Conservation (phyloP, 2,888 invertebrate genomes). For the Clivina fossor region DNA sequence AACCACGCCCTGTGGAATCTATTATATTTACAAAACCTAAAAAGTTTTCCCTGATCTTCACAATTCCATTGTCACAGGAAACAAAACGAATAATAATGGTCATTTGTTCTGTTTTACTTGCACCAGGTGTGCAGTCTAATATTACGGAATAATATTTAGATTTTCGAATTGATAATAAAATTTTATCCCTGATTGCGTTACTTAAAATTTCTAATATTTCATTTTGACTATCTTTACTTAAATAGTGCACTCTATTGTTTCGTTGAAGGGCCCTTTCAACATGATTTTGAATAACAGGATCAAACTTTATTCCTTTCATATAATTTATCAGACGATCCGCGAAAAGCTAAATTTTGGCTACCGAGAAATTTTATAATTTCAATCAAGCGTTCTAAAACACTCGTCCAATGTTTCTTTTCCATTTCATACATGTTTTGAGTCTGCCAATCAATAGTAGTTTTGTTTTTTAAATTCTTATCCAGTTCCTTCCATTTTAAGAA, state of each 20-base stretch:
- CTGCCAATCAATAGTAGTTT: slow-evolving; percentile 29
- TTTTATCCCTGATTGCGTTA: slow-evolving; percentile 26
- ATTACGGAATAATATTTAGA: slow-evolving; percentile 32
- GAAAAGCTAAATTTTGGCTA: slow-evolving; percentile 34
- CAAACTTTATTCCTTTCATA: slow-evolving; percentile 36
- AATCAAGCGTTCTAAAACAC: slow-evolving; percentile 35
- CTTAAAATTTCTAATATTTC: slow-evolving; percentile 32
- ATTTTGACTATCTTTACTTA: slow-evolving; percentile 35
- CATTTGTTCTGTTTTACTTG: slow-evolving; percentile 39
- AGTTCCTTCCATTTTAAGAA: slow-evolving; percentile 33
- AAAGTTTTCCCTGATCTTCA: slow-evolving; percentile 33
- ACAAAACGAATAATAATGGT: slow-evolving; percentile 36
- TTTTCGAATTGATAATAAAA: slow-evolving; percentile 28
- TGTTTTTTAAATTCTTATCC: slow-evolving; percentile 26
- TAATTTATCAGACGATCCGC: slow-evolving; percentile 36
- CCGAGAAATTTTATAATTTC: slow-evolving; percentile 35
- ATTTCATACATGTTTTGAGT: slow-evolving; percentile 31
- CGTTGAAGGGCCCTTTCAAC: slow-evolving; percentile 29
- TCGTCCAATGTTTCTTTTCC: slow-evolving; percentile 34
- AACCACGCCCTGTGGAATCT: too few species aligned
- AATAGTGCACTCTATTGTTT: slow-evolving; percentile 32
- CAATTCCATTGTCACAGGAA: slow-evolving; percentile 21
- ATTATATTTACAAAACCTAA: slow-evolving; percentile 22
- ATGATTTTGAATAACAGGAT: slow-evolving; percentile 36
- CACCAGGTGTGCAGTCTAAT: slow-evolving; percentile 39